Conservation (phyloP, 2,797 vertebrate genomes). For the Takifugu ocellatus region DNA sequence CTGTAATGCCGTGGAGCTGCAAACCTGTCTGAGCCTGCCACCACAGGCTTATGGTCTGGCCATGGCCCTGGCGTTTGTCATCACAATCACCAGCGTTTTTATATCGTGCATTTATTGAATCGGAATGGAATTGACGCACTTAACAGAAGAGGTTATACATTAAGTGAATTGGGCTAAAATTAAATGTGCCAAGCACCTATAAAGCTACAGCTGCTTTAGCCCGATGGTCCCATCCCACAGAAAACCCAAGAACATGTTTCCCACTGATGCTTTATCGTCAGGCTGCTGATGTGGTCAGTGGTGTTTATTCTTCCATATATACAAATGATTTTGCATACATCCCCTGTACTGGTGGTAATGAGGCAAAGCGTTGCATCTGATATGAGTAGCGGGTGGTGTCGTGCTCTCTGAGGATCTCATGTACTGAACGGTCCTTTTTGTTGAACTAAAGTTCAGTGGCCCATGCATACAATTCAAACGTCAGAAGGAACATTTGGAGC, state of each 20-base stretch:
- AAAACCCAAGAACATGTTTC: too few relatives aligned
- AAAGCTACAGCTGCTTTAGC: too few relatives aligned
- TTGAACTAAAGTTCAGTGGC: conserved; percentile 36
- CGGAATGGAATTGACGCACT: too few relatives aligned
- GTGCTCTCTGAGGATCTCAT: too few relatives aligned
- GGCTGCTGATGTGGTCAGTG: conserved; percentile 4
- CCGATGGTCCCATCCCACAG: too few relatives aligned
- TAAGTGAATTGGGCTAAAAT: too few relatives aligned
- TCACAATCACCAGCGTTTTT: too few relatives aligned
- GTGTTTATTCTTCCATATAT: conserved; percentile 21
- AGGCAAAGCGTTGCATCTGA: conserved; percentile 16
- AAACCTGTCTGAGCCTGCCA: conserved; percentile 24
- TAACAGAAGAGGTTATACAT: too few relatives aligned
- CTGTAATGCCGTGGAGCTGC: conserved; percentile 36
- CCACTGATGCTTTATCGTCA: not conserved
- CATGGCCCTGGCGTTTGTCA: too few relatives aligned
- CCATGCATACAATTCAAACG: conserved; percentile 28
- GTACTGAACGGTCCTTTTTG: conserved; percentile 16
- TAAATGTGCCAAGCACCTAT: too few relatives aligned
- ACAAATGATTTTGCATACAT: conserved; percentile 21
- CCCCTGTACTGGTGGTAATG: conserved; percentile 44
- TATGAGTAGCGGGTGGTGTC: too few relatives aligned
- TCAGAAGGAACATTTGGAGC: conserved; percentile 4
- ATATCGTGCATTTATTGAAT: too few relatives aligned
- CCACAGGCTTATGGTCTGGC: conserved; percentile 23